phyloP scores from a whole-genome alignment of 2,888 invertebrate genomes.

The Drepana falcataria region DNA sequence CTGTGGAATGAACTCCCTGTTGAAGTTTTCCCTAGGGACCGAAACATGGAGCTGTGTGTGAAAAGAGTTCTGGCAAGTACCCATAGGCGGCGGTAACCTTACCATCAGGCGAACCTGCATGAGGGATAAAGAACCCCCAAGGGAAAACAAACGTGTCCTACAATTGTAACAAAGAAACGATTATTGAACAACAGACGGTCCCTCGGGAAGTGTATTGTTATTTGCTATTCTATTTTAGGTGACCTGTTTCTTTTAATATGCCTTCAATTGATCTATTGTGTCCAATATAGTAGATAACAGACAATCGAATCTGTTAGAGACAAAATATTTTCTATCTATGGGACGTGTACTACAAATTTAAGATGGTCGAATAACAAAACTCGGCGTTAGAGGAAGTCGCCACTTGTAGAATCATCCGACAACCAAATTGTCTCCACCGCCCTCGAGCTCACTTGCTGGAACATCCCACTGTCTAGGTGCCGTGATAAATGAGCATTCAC shows the following conservation, averaged over 20 bases:
- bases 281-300: conserved; percentile 9
- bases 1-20: too few relatives aligned
- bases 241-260: conserved; percentile 21
- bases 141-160: conserved; percentile 1
- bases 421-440: conserved; percentile 47
- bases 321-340: background rate
- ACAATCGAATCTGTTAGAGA: background rate
- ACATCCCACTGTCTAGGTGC: conserved; percentile 25
- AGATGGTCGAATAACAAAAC: conserved; percentile 10
- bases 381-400: conserved; percentile 46
- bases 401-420: conserved; percentile 54
- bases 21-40: too few relatives aligned
- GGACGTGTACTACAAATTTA: too few relatives aligned
- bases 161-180: conserved; percentile 10
- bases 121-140: too few relatives aligned
- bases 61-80: too few relatives aligned
- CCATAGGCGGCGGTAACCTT: too few relatives aligned
- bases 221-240: conserved; percentile 15
- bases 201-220: conserved; percentile 40
- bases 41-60: too few relatives aligned
- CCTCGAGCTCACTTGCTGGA: conserved; percentile 28
- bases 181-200: conserved; percentile 19
- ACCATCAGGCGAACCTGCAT: too few relatives aligned
- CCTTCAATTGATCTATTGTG: conserved; percentile 20
- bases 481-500: conserved; percentile 12